Evolutionary conservation across 1,140 invertebrate genomes (phyloP), one percentile per base, ranked within the genome.

Genomic region (Cryptotermes secundus): DNA sequence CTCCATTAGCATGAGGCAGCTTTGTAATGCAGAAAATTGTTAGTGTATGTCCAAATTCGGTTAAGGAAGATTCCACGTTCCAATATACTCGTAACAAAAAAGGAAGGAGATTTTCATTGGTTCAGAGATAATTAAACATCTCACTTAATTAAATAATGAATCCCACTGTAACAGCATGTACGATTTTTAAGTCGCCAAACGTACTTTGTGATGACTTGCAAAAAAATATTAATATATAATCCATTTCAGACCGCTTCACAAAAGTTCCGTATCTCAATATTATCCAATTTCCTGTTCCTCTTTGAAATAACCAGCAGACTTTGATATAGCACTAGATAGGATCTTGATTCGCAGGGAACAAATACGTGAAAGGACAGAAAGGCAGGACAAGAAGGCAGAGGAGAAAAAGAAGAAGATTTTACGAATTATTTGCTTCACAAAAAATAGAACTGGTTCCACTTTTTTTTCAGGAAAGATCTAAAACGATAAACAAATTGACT

Each of bases 401-500:
- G 45, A 19, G 19, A 19, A 19, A n/a, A 31, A 31, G 4, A 12
- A 16, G n/a, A 31, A 14, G 22, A 72, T 3, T 72, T 72, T 31
- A 72, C 59, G 59, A 72, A 72, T 72, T 72, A 72, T 59, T 16
- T 2, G 26, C 26, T 72, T 72, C 31, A 72, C 59, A 72, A 72
- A 72, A 72, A 72, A 31, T 3, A n/a, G 14, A 72, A 72, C 59
- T 72, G 59, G 53, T 59, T 59, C 24, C n/a, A n/a, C n/a, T n/a
- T 26, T 59, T n/a, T 31, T n/a, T n/a, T 26, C n/a, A n/a, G 26
- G 7, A 12, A 19, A 26, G 59, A 72, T 72, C 59, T 72, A n/a
- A 31, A 31, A 72, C 59, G 59, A 72, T 72, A 72, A 72, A 72
- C 59, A 72, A 72, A 72, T 72, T 72, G 59, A 72, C 59, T 72